Percentiles rank a stretch among this genome's conserved stretches.
phyloP scores from a whole-genome alignment of 1,140 invertebrate species.

The Aphis gossypii region DNA sequence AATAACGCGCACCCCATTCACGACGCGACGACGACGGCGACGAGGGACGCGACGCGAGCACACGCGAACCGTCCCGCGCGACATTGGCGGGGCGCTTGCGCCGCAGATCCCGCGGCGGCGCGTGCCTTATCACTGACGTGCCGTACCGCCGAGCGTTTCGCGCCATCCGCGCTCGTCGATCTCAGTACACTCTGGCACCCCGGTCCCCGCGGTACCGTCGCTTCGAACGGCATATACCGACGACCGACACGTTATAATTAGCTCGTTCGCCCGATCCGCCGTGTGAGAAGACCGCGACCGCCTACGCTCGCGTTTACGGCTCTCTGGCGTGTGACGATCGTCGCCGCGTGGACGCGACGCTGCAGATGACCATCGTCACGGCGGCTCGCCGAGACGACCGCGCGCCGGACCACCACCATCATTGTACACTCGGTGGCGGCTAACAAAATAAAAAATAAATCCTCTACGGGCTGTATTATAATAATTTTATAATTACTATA shows the following conservation, averaged over 20 bases:
- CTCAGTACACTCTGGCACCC: not conserved
- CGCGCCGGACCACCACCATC: not conserved
- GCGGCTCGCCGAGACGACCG: not conserved
- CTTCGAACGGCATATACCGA: too few species aligned
- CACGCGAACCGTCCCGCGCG: not conserved
- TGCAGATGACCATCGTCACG: not conserved
- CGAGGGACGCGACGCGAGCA: not conserved
- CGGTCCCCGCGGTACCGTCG: not conserved
- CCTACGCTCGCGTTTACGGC: not conserved
- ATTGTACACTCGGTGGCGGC: not conserved
- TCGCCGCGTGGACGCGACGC: not conserved
- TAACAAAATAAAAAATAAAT: not conserved
- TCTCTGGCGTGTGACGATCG: too few species aligned
- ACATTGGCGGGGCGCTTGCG: not conserved
- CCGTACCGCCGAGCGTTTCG: conserved; percentile 6
- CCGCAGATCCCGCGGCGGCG: not conserved
- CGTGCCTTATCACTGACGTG: conserved; percentile 14
- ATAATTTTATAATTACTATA: not conserved
- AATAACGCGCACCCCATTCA: conserved; percentile 56
- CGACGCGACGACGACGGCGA: not conserved
- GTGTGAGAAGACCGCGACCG: not conserved
- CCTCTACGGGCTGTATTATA: not conserved
- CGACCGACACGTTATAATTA: not conserved
- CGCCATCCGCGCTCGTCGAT: conserved; percentile 25
- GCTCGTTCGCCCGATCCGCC: too few species aligned